These are phyloP conservation scores for Montifringilla adamsi DNA, from an alignment of 2,113 vertebrate genomes.

Conservation along the genomic window DNA sequence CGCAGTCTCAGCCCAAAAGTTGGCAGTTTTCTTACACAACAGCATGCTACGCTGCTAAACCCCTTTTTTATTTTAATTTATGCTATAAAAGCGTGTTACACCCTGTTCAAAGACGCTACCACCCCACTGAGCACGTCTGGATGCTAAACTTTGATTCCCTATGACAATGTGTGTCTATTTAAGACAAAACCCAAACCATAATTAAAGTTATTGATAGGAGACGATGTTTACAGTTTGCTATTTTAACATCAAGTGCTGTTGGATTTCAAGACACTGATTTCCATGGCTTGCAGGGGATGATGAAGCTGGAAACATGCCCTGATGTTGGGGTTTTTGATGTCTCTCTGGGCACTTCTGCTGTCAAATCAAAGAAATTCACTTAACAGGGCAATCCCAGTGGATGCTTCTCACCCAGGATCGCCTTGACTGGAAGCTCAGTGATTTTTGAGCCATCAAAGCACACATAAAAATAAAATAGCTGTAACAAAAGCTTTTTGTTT, in stretches of 20 bases:
- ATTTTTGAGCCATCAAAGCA: neutral
- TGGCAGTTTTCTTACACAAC: neutral
- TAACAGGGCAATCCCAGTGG: neutral
- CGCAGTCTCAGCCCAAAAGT: neutral
- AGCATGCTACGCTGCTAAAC: neutral
- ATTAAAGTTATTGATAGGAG: slow-evolving; percentile 46
- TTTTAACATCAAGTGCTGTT: slow-evolving; percentile 18
- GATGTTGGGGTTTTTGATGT: neutral
- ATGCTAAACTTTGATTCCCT: slow-evolving; percentile 11
- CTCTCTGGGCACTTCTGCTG: neutral
- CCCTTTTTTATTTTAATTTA: neutral
- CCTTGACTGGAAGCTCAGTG: neutral
- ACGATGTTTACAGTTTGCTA: slow-evolving; percentile 13
- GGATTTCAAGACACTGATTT: slow-evolving; percentile 21
- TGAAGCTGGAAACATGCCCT: slow-evolving; percentile 4
- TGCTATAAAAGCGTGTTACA: neutral
- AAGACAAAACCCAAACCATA: slow-evolving; percentile 26
- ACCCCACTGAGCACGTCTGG: neutral
- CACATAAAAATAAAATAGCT: neutral
- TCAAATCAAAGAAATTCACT: slow-evolving; percentile 4
- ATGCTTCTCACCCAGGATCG: neutral
- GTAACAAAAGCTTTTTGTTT: neutral
- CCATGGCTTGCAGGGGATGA: neutral
- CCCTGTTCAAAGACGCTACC: neutral
- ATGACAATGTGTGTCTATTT: neutral